Base-by-base conservation (phyloP, 2,888 invertebrate genomes). In the Teleogryllus oceanicus region DNA sequence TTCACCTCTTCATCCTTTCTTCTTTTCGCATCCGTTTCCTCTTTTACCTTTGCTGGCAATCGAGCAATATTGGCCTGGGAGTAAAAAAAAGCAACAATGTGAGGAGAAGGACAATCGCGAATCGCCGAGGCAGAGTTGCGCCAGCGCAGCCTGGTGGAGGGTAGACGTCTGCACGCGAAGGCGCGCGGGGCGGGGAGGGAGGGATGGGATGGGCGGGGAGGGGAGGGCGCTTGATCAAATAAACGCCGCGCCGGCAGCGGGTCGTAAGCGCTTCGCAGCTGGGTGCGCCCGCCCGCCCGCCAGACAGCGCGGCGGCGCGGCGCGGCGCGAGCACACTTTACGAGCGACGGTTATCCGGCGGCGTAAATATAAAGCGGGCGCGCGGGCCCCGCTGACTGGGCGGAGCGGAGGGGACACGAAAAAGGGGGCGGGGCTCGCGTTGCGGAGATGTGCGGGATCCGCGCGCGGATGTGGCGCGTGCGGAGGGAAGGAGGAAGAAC, bases 321-420 rank as follows among this genome's bases (percentile, higher is more conserved):
- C 13, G 12, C 12, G 62, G 62, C 62, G 62, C 16, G 16, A 8
- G 62, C 62, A n/a, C 62, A 62, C 62, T 62, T 62, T 62, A 62
- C 62, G 62, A 62, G 16, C 62, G 62, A 62, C 62, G 62, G 62
- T 62, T 62, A 62, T 62, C 62, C 62, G 13, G 62, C 62, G 62
- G 37, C 62, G 62, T 62, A 62, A 62, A 62, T 62, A 62, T 62
- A 62, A 62, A 62, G 62, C 62, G 62, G 8, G 37, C 37, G 37
- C 0, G 62, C 62, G 13, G 62, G 62, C 62, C 62, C 62, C 13
- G 62, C 62, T 18, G 62, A n/a, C 62, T 37, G 62, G 13, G n/a
- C n/a, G 62, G n/a, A 13, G 62, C 62, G 13, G 62, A 62, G 62
- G 62, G 62, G n/a, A 62, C 13, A 10, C 62, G 62, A 11, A 62